A percentile compares a stretch with the other conserved stretches of the same genome.
phyloP scores from a whole-genome alignment of 2,888 invertebrate genomes.

The Mantis religiosa region DNA sequence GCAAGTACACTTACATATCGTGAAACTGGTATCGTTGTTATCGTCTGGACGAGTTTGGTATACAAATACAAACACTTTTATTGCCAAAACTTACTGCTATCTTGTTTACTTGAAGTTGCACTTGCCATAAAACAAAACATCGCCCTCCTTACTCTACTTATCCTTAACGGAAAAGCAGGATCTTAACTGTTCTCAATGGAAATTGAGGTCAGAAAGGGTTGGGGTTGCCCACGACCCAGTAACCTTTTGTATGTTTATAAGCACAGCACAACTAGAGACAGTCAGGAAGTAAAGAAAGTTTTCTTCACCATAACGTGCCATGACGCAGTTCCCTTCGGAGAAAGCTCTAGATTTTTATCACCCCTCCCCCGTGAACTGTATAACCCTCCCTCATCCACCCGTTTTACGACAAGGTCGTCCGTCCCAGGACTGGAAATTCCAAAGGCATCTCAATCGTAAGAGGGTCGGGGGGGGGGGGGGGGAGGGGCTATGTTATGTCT shows the following conservation, averaged over 20 bases:
- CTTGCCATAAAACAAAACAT: neutral
- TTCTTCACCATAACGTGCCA: neutral
- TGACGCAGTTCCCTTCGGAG: neutral
- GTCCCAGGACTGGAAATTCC: neutral
- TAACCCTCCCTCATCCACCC: neutral
- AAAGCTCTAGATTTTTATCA: neutral
- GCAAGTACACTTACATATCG: too few species aligned
- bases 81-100: neutral
- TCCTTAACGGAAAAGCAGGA: neutral
- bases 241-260: neutral
- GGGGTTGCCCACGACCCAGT: neutral
- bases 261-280: neutral
- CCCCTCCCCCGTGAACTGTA: neutral
- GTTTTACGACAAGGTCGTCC: neutral
- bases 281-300: neutral
- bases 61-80: too few species aligned
- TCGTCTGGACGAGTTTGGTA: too few species aligned
- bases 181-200: neutral
- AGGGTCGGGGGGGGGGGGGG: too few species aligned
- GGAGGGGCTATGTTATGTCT: neutral
- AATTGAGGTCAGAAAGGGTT: neutral
- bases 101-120: neutral
- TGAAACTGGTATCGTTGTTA: too few species aligned
- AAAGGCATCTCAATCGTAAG: neutral
- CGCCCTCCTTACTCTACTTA: neutral